Evolutionary conservation across 1,140 invertebrate species (phyloP).

Genomic region (Macrosteles quadrilineatus): DNA sequence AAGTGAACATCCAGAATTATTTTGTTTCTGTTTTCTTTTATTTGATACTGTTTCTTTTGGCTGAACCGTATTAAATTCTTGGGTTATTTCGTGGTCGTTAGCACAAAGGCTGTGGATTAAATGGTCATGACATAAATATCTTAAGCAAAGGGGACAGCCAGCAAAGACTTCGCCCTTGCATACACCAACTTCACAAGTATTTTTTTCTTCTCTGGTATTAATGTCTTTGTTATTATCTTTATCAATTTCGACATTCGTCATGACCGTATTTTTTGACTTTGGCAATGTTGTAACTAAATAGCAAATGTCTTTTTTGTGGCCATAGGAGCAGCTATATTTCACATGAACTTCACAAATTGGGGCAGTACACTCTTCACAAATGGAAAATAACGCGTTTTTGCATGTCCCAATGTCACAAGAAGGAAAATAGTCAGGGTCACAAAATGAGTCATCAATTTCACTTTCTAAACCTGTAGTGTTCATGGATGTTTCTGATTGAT

Average conservation of each 20-base stretch:
- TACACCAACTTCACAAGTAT: neutral
- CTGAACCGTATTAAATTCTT: neutral
- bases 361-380: neutral
- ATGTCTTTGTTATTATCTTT: neutral
- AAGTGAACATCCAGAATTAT: no score
- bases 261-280: neutral
- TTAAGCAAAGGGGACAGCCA: neutral
- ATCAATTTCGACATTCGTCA: neutral
- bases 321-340: neutral
- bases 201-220: neutral
- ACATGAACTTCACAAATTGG: neutral
- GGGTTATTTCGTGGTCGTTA: constrained; percentile 3
- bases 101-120: neutral
- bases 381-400: neutral
- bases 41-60: neutral
- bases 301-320: neutral
- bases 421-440: constrained; percentile 9
- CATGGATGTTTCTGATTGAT: no score
- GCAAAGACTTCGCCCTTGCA: neutral
- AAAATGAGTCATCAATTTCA: neutral
- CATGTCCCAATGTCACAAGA: neutral
- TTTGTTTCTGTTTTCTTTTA: neutral
- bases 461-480: no score
- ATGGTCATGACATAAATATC: neutral
- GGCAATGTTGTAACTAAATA: no score